Percentiles rank a stretch among this genome's conserved stretches.
These are phyloP conservation scores for Desmophyllum pertusum DNA, from an alignment of 92 coral and sea anemone genomes.

Conservation along the genomic window DNA sequence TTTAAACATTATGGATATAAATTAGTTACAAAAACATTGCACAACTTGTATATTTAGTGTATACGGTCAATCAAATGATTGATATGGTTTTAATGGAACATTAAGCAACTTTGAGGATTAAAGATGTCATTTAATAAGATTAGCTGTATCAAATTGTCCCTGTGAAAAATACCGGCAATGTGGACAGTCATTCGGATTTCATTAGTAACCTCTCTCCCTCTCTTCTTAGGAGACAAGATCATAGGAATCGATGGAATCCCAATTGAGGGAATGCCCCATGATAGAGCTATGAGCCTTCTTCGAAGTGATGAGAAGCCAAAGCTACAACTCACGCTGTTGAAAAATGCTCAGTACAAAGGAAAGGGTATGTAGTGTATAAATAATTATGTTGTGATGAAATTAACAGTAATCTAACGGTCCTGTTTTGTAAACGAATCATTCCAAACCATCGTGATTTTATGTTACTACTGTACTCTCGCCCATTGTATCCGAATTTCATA, in stretches of 20 bases:
- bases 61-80: too few species aligned
- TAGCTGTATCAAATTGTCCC: too few species aligned
- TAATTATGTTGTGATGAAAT: background rate
- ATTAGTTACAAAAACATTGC: too few species aligned
- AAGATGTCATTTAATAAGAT: too few species aligned
- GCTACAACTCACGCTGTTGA: conserved; percentile 24
- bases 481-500: background rate
- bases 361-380: conserved; percentile 34
- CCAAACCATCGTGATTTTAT: background rate
- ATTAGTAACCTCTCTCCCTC: background rate
- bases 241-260: conserved; percentile 74
- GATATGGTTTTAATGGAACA: too few species aligned
- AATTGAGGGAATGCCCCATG: conserved; percentile 69
- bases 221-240: conserved; percentile 77
- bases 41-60: too few species aligned
- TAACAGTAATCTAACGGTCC: background rate
- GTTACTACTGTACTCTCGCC: background rate
- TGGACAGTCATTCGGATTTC: too few species aligned
- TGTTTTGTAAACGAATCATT: background rate
- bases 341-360: background rate
- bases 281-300: conserved; percentile 70
- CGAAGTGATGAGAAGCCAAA: conserved; percentile 17
- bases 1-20: too few species aligned
- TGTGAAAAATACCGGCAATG: too few species aligned
- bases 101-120: too few species aligned